A percentile compares a stretch with the other conserved stretches of the same genome.
Conservation (phyloP, 2,888 invertebrate species). For the Nemotelus nigrinus region DNA sequence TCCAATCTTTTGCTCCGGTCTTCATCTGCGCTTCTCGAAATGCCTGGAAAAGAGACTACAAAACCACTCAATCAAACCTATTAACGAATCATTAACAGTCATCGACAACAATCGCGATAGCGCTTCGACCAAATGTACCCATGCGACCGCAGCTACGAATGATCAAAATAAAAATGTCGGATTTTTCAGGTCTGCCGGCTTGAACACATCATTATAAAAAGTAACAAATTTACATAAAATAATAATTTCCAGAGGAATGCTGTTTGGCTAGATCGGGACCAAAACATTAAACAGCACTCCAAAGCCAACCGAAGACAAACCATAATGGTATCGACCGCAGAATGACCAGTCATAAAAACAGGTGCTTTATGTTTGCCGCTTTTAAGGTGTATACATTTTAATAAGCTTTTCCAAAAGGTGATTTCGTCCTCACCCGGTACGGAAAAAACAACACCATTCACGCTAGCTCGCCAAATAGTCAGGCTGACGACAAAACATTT, state of each 20-base stretch:
- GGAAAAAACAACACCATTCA: not conserved
- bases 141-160: slow-evolving; percentile 5
- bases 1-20: not conserved
- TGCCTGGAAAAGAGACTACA: not conserved
- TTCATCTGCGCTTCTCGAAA: not conserved
- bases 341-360: slow-evolving; percentile 28
- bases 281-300: not conserved
- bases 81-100: slow-evolving; percentile 37
- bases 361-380: slow-evolving; percentile 39
- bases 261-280: slow-evolving; percentile 11
- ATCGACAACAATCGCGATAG: slow-evolving; percentile 22
- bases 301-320: not conserved
- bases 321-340: slow-evolving; percentile 8
- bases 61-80: slow-evolving; percentile 37
- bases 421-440: slow-evolving; percentile 24
- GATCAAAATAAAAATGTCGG: slow-evolving; percentile 41
- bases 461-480: not conserved
- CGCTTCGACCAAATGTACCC: not conserved
- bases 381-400: slow-evolving; percentile 32
- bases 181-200: slow-evolving; percentile 36
- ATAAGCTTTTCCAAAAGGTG: slow-evolving; percentile 25
- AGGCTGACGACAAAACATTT: slow-evolving; percentile 11
- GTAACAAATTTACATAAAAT: slow-evolving; percentile 38
- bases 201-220: slow-evolving; percentile 36
- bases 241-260: slow-evolving; percentile 33